Evolutionary conservation across 2,113 vertebrate species (phyloP).

Genomic region (Cervus canadensis): DNA sequence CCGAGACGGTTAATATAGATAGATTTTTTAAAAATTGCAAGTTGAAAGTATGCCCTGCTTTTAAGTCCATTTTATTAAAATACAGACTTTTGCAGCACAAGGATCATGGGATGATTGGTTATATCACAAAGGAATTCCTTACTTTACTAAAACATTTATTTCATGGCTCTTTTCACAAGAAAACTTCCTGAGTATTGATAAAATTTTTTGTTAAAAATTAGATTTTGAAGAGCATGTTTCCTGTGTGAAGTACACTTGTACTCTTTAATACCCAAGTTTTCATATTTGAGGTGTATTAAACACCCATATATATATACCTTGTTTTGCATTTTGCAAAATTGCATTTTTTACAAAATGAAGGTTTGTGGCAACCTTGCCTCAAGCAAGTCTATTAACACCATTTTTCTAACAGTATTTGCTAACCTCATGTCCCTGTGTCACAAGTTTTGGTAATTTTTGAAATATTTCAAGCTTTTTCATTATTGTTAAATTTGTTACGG

Average conservation of each 20-base stretch:
- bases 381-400: background rate
- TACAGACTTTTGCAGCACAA: background rate
- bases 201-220: background rate
- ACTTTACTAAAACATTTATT: background rate
- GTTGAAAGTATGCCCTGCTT: background rate
- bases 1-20: background rate
- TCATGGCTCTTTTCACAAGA: background rate
- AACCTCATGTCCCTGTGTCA: background rate
- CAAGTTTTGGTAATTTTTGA: background rate
- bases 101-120: background rate
- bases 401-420: background rate
- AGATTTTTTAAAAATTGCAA: background rate
- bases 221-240: background rate
- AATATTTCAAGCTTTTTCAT: background rate
- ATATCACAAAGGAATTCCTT: constrained; percentile 4
- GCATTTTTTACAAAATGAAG: background rate
- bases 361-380: background rate
- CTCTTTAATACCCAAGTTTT: background rate
- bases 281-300: background rate
- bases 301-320: background rate
- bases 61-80: background rate
- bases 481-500: background rate
- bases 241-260: background rate
- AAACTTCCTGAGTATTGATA: background rate
- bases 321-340: background rate